Conservation (phyloP, 2,113 vertebrate species). For the Vulpes vulpes region DNA sequence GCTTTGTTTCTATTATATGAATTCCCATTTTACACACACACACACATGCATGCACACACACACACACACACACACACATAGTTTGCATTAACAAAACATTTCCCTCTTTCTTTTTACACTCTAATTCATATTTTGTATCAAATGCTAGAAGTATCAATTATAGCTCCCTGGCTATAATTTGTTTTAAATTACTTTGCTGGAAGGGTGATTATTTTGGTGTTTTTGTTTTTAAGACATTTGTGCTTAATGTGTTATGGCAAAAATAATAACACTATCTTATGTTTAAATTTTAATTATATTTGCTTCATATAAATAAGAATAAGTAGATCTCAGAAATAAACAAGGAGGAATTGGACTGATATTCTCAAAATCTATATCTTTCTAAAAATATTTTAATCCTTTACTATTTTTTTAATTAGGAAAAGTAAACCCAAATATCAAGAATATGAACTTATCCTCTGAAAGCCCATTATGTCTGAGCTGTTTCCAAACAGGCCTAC, state of each 20-base stretch:
- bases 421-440: not conserved
- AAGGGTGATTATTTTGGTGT: not conserved
- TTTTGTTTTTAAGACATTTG: not conserved
- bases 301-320: not conserved
- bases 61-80: not conserved
- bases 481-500: not conserved
- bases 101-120: not conserved
- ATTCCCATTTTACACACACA: not conserved
- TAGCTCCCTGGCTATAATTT: not conserved
- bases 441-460: not conserved
- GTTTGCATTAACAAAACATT: not conserved
- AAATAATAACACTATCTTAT: not conserved
- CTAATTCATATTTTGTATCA: not conserved
- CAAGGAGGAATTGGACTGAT: not conserved
- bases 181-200: constrained; percentile 7
- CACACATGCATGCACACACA: too few relatives aligned
- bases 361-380: not conserved
- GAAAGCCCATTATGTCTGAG: not conserved
- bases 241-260: not conserved
- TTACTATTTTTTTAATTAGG: not conserved
- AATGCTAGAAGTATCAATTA: not conserved
- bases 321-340: not conserved
- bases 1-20: not conserved
- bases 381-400: not conserved
- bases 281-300: not conserved